Evolutionary conservation across 35 echinoderm and acorn worm genomes (phyloP).

Genomic region (Lytechinus variegatus): DNA sequence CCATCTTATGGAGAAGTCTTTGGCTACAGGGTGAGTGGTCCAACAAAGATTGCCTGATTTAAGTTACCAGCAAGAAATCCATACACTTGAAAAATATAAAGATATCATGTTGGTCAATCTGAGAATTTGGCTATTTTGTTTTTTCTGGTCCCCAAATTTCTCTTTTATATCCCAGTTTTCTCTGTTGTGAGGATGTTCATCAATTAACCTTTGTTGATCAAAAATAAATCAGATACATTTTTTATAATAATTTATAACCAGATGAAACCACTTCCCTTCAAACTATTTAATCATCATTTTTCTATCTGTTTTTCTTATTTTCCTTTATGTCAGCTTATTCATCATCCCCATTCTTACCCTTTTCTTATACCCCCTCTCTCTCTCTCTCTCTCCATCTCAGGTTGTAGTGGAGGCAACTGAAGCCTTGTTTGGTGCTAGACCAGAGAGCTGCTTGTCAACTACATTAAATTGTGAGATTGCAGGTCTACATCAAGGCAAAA

Average conservation of each 20-base stretch:
- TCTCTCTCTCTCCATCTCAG: background rate
- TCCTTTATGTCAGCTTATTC: background rate
- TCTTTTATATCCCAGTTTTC: too few relatives aligned
- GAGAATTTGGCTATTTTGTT: too few relatives aligned
- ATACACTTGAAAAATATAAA: too few relatives aligned
- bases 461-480: background rate
- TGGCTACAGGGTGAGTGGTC: background rate
- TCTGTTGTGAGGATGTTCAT: too few relatives aligned
- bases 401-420: background rate
- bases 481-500: background rate
- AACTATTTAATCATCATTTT: background rate
- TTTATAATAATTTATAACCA: background rate
- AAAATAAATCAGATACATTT: too few relatives aligned
- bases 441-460: slow-evolving; percentile 12
- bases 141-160: too few relatives aligned
- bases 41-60: too few relatives aligned
- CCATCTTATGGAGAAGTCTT: slow-evolving; percentile 10
- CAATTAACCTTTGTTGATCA: too few relatives aligned
- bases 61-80: too few relatives aligned
- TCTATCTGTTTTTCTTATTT: background rate
- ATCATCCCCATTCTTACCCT: background rate
- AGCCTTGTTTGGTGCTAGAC: background rate
- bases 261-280: background rate
- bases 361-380: background rate
- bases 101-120: too few relatives aligned